These are phyloP conservation scores for Palythoa caribaeorum DNA, from an alignment of 92 coral and sea anemone species.

Conservation along the genomic window DNA sequence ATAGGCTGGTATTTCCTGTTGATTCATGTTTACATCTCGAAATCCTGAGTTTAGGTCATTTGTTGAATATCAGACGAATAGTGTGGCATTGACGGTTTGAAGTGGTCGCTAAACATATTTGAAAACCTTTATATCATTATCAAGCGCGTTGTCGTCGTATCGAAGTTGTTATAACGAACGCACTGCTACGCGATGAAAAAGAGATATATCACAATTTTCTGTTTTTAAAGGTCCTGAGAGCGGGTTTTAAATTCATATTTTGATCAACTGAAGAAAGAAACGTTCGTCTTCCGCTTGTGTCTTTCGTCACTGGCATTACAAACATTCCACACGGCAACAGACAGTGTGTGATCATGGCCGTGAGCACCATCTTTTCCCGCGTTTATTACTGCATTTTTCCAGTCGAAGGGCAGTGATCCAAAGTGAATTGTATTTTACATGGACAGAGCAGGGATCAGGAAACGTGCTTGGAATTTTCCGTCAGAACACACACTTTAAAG, in stretches of 20 bases:
- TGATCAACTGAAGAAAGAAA: background rate
- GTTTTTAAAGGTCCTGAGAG: constrained; percentile 33
- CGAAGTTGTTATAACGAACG: background rate
- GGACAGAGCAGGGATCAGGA: background rate
- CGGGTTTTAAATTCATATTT: constrained; percentile 13
- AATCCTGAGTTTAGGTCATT: constrained; percentile 6
- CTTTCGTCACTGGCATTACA: constrained; percentile 46
- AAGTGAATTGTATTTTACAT: background rate
- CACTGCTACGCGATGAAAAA: constrained; percentile 35
- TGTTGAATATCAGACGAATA: constrained; percentile 28
- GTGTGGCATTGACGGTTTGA: constrained; percentile 29
- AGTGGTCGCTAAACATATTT: constrained; percentile 19
- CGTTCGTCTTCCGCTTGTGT: constrained; percentile 24
- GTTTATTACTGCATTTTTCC: background rate
- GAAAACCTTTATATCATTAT: constrained; percentile 4
- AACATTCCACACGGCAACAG: constrained; percentile 16
- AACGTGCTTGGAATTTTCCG: constrained; percentile 7
- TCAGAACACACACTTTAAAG: background rate
- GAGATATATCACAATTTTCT: constrained; percentile 5
- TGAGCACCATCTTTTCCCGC: constrained; percentile 18
- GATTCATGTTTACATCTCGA: constrained; percentile 33
- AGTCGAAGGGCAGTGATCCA: background rate
- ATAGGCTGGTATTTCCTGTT: constrained; percentile 49
- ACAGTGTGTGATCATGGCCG: background rate
- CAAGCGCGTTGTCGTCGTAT: background rate